Percentiles rank a stretch among this genome's conserved stretches.
Evolutionary conservation across 2,888 invertebrate species (phyloP).

Genomic region (Cordylochernes scorpioides): DNA sequence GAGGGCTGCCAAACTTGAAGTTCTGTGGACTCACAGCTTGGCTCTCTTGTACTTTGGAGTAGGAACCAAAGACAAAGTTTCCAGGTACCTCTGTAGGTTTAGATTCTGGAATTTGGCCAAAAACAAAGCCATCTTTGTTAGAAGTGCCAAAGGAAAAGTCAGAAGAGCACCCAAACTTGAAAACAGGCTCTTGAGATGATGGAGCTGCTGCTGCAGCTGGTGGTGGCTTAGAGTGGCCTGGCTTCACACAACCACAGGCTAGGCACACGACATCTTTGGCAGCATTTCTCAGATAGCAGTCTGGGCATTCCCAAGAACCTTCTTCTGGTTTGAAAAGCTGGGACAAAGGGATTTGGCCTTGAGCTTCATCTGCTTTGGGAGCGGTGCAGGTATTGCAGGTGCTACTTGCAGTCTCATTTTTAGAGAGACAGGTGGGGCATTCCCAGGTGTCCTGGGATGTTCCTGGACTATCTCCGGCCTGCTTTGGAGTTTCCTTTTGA

Average conservation of each 20-base stretch:
- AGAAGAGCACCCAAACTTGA: background rate
- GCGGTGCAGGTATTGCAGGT: too few species aligned
- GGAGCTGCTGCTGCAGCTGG: constrained; percentile 22
- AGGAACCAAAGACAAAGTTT: constrained; percentile 7
- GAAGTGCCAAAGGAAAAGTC: background rate
- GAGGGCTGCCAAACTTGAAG: constrained; percentile 16
- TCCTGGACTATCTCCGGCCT: background rate
- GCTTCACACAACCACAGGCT: constrained; percentile 25
- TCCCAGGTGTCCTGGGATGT: background rate
- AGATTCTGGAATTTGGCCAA: constrained; percentile 2
- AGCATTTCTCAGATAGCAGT: constrained; percentile 33
- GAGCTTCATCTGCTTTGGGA: background rate
- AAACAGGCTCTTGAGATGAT: background rate
- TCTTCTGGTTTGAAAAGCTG: constrained; percentile 28
- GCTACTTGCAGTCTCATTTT: too few species aligned
- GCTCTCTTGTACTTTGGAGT: background rate
- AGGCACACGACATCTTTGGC: constrained; percentile 25
- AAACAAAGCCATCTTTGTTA: too few species aligned
- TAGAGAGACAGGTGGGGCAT: background rate
- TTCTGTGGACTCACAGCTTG: constrained; percentile 1
- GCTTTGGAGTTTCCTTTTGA: constrained; percentile 1
- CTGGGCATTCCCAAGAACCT: constrained; percentile 37
- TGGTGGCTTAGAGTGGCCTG: constrained; percentile 10
- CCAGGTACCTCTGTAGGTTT: too few species aligned
- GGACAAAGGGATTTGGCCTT: constrained; percentile 13